Base-by-base conservation (phyloP, 2,113 vertebrate species). In the Sisor rabdophorus region DNA sequence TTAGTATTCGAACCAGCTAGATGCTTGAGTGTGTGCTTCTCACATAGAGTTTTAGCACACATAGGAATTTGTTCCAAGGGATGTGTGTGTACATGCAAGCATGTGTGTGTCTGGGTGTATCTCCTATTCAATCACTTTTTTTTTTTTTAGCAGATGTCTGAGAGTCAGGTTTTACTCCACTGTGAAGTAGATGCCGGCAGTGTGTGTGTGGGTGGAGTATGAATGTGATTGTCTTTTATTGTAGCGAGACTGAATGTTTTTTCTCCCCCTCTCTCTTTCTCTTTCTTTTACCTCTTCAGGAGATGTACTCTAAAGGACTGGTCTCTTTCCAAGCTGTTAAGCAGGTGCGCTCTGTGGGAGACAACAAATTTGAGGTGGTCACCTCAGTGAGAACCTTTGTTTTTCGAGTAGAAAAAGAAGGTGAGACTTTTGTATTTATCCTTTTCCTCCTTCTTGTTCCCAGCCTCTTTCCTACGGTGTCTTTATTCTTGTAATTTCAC, bases 301-400 rank as follows among this genome's bases (percentile, higher is more conserved):
- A 99, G 86, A 93, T 98, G 85, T 99, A 97, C 87, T 99, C 97
- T 40, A 98, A 97, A 88, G 95, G 97, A 77, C 92, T 97, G 88
- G 93, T 99, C 79, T 90, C 93, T 55, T 87, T 94, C 12, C 92
- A 92, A n/a, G 93, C 94, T 44, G 73, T 99, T 85, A 89, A 86
- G 75, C 88, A 93, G 71, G 88, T 96, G 64, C 92, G 93, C 78
- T 86, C 88, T 81, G 88, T 94, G 0, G 93, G 96, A 12, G 97
- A 99, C 79, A 98, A 94, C 89, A 97, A 94, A 87, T 95, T 99
- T 82, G 96, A 98, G 89, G 91, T 98, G 40, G 89, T 97, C 84
- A 97, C 94, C 58, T 87, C 92, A 72, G 92, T 94, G 0, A 94
- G 96, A 83, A 97, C 92, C 78, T 97, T 98, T 80, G 89, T 94